These are phyloP conservation scores for Medauroidea extradentata DNA, from an alignment of 1,140 invertebrate species.

Conservation along the genomic window DNA sequence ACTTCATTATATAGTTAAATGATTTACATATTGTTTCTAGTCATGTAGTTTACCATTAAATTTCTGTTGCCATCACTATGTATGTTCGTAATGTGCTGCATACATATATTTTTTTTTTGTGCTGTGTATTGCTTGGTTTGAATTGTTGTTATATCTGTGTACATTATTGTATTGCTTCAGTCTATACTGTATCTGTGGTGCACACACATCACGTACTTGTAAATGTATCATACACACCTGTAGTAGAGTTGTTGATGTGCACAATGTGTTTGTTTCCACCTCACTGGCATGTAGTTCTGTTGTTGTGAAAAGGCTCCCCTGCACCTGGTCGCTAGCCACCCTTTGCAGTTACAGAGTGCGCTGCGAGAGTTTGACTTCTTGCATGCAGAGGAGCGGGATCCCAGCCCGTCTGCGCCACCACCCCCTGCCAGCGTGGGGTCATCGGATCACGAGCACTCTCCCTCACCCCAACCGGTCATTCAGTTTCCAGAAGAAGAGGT, in stretches of 20 bases:
- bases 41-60: too few species aligned
- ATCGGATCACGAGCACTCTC: constrained; percentile 40
- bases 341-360: constrained; percentile 67
- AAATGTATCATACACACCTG: neutral
- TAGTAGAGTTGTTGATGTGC: neutral
- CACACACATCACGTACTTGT: neutral
- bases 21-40: too few species aligned
- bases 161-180: too few species aligned
- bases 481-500: constrained; percentile 77
- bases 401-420: constrained; percentile 43
- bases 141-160: too few species aligned
- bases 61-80: too few species aligned
- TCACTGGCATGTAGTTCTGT: neutral
- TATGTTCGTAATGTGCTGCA: too few species aligned
- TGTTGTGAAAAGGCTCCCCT: too few species aligned
- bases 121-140: too few species aligned
- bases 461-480: constrained; percentile 68
- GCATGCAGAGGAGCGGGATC: constrained; percentile 58
- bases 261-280: neutral
- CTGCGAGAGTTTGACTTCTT: constrained; percentile 85
- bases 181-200: too few species aligned
- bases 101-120: too few species aligned
- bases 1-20: too few species aligned
- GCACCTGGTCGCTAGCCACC: neutral
- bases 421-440: constrained; percentile 27